A percentile compares a stretch with the other conserved stretches of the same genome.
phyloP scores from a whole-genome alignment of 2,113 vertebrate species.

The Sinocyclocheilus maitianheensis region DNA sequence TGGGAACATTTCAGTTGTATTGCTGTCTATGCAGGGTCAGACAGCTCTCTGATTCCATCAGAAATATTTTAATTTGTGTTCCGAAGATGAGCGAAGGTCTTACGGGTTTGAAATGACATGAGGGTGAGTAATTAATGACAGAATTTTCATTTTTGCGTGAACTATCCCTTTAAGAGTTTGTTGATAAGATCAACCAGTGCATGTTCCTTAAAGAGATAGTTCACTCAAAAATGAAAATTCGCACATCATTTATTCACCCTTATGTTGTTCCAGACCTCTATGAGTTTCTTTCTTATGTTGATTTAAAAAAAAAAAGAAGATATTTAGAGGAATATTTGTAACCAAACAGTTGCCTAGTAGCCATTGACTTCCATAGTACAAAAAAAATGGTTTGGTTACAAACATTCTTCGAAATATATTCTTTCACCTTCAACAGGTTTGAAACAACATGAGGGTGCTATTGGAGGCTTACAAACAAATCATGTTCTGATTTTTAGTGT shows the following conservation, averaged over 20 bases:
- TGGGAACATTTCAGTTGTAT: no score
- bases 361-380: no score
- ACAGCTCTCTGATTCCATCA: no score
- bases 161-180: neutral
- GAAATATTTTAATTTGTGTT: no score
- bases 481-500: neutral
- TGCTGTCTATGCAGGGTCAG: no score
- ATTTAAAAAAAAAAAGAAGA: neutral
- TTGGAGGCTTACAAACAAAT: neutral
- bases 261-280: neutral
- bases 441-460: neutral
- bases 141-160: no score
- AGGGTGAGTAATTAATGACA: no score
- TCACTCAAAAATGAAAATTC: neutral
- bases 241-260: neutral
- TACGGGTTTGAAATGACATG: no score
- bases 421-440: no score
- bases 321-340: neutral
- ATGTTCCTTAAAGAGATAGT: neutral
- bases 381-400: no score
- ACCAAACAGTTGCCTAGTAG: neutral
- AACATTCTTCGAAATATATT: no score
- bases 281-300: neutral
- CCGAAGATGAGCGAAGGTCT: no score
- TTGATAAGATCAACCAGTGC: constrained; percentile 7